These are phyloP conservation scores for Heterodera filipjevi DNA, from an alignment of 2,888 invertebrate genomes.

Conservation along the genomic window DNA sequence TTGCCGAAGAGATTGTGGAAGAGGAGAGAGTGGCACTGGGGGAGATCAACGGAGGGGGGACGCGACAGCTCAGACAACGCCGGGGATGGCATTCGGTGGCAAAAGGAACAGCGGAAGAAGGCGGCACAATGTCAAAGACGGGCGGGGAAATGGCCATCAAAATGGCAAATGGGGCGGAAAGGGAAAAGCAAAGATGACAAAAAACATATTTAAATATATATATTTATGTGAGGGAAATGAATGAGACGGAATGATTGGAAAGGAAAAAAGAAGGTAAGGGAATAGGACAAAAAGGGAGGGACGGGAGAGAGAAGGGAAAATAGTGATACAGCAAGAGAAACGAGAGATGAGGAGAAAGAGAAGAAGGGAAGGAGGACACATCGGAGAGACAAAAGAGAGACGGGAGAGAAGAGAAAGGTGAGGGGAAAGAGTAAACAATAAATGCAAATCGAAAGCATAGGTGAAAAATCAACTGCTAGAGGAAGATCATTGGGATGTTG, in stretches of 20 bases:
- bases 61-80: neutral
- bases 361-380: neutral
- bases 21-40: constrained; percentile 11
- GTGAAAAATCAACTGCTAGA: neutral
- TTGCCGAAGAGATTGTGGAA: neutral
- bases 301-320: neutral
- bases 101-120: neutral
- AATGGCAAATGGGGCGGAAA: neutral
- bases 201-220: neutral
- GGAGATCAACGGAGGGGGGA: neutral
- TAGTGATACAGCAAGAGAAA: neutral
- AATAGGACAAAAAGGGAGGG: neutral
- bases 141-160: neutral
- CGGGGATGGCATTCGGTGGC: neutral
- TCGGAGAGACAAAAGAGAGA: neutral
- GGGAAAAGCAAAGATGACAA: neutral
- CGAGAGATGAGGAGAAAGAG: constrained; percentile 4
- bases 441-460: constrained; percentile 7
- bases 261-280: neutral
- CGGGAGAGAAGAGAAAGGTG: neutral
- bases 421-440: neutral
- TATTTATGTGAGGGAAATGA: neutral
- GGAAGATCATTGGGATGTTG: neutral
- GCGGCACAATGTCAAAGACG: constrained; percentile 1
- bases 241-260: neutral